Base-by-base conservation (phyloP, 2,113 vertebrate species). In the Phodopus roborovskii region DNA sequence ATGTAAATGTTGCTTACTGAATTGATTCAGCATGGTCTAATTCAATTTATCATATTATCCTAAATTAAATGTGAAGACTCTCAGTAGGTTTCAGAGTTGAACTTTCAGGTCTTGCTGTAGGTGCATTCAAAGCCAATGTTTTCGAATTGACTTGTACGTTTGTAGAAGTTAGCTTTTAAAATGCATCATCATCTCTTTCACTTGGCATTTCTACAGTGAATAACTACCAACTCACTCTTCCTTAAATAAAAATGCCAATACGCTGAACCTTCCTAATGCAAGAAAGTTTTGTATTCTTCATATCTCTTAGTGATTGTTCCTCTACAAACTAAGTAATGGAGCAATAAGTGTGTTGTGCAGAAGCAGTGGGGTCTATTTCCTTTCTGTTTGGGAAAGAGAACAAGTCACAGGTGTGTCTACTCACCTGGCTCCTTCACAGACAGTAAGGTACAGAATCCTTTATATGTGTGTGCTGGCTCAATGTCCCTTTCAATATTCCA, bases 191-290 rank as follows among this genome's bases (percentile, higher is more conserved):
- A 45, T 92, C 97, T 94, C 39, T 24, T 92, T 11, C 66, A 64
- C 50, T 74, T 86, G 15, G 39, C 64, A 93, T 79, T 96, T 79
- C 82, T 90, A 53, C 39, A 78, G 3, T 58, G 26, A 94, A 66
- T 64, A 56, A 75, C 45, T 66, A 16, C 13, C 3, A 13, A 33
- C 11, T 89, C n/a, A 36, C 93, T 90, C 92, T 91, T 70, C 11
- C 96, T 83, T 97, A 87, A 88, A 60, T 90, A 81, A 15, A 86
- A 42, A 84, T 45, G 94, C 96, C 74, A 81, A 77, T 66, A 39
- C 15, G 71, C 26, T 78, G 24, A 93, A 42, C 94, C 50, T 84
- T 48, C 89, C 79, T 83, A 60, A 91, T 77, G 11, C 83, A 91
- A 85, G 48, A 73, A 78, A 4, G 1, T 92, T 92, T 30, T 39